A percentile compares a stretch with the other conserved stretches of the same genome.
Evolutionary conservation across 2,888 invertebrate species (phyloP).

Genomic region (Macrophya annulata): DNA sequence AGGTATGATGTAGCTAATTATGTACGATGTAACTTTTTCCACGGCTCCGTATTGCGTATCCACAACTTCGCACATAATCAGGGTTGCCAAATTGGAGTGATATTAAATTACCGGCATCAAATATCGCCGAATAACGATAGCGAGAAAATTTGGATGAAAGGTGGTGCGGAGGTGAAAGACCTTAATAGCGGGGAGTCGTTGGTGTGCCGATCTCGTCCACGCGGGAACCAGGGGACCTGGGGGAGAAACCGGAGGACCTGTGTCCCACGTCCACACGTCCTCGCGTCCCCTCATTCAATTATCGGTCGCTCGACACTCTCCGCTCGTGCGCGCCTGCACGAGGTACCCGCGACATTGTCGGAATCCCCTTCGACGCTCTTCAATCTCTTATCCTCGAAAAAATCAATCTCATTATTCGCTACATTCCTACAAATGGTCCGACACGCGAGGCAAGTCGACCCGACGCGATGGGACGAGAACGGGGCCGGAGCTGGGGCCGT

Average conservation of each 20-base stretch:
- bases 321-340: constrained; percentile 50
- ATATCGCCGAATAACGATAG: constrained; percentile 69
- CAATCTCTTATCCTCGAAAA: constrained; percentile 48
- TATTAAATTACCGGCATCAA: constrained; percentile 52
- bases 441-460: constrained; percentile 57
- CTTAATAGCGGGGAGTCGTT: constrained; percentile 67
- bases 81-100: constrained; percentile 13
- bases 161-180: constrained; percentile 63
- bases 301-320: constrained; percentile 65
- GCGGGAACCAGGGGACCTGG: constrained; percentile 49
- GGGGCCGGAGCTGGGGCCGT: background rate
- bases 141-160: constrained; percentile 58
- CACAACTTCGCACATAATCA: background rate
- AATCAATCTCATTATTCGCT: constrained; percentile 53
- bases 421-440: constrained; percentile 58
- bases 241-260: constrained; percentile 27
- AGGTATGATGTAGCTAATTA: background rate
- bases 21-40: background rate
- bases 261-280: constrained; percentile 54
- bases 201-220: constrained; percentile 71
- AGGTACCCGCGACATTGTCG: constrained; percentile 47
- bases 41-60: background rate
- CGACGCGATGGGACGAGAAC: constrained; percentile 58
- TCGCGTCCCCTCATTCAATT: constrained; percentile 72
- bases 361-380: constrained; percentile 60